phyloP scores from a whole-genome alignment of 2,888 invertebrate species.

The Onthophagus sagittarius region DNA sequence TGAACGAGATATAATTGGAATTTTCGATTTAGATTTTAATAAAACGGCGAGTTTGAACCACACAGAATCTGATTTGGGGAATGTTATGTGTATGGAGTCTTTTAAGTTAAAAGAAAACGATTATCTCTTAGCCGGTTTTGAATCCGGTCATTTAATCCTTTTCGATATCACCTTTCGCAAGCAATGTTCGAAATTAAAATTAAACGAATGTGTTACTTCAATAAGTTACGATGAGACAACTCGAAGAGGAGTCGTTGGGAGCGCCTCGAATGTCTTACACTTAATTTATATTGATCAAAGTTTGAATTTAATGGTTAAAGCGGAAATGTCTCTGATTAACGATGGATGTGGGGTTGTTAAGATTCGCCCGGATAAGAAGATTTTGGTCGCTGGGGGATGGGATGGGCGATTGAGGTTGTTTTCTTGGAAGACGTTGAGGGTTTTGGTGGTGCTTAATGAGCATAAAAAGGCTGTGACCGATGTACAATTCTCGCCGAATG shows the following conservation, averaged over 20 bases:
- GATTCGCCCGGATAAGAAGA: constrained; percentile 66
- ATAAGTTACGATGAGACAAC: constrained; percentile 66
- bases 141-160: constrained; percentile 66
- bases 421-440: constrained; percentile 72
- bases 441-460: constrained; percentile 68
- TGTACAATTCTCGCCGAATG: constrained; percentile 63
- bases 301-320: constrained; percentile 55
- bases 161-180: constrained; percentile 67
- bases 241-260: constrained; percentile 66
- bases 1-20: constrained; percentile 53
- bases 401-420: constrained; percentile 72
- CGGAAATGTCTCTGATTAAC: constrained; percentile 66
- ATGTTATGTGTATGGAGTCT: constrained; percentile 63
- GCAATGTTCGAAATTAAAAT: constrained; percentile 55
- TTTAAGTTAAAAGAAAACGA: constrained; percentile 49
- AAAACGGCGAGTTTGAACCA: constrained; percentile 46
- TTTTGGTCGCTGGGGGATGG: constrained; percentile 73
- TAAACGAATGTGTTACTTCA: constrained; percentile 65
- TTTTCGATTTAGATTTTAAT: constrained; percentile 47
- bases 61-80: constrained; percentile 55
- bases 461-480: constrained; percentile 70
- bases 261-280: constrained; percentile 60
- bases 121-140: constrained; percentile 67
- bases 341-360: constrained; percentile 67
- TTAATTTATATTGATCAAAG: constrained; percentile 57